Evolutionary conservation across 2,113 vertebrate genomes (phyloP).

Genomic region (Platysteira castanea): DNA sequence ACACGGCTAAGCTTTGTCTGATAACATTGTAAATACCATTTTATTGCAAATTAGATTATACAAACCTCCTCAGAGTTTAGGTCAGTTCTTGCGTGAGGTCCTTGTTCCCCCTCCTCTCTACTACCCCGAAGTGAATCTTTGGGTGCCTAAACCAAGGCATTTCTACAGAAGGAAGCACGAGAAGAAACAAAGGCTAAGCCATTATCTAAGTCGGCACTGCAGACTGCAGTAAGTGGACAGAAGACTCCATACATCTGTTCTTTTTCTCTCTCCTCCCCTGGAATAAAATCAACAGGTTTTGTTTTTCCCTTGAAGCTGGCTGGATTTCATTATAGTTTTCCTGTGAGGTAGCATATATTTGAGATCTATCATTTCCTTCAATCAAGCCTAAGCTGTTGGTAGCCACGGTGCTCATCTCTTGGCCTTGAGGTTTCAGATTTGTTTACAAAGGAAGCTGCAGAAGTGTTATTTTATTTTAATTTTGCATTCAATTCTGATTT

Average conservation of each 20-base stretch:
- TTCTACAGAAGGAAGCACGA: not conserved
- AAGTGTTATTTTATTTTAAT: not conserved
- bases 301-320: not conserved
- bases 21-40: conserved; percentile 66
- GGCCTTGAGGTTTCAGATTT: not conserved
- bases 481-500: not conserved
- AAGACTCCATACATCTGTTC: not conserved
- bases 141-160: not conserved
- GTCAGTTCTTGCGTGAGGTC: conserved; percentile 62
- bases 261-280: not conserved
- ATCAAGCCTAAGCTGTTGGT: not conserved
- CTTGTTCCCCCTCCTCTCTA: not conserved
- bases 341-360: conserved; percentile 5
- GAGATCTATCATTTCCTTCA: not conserved
- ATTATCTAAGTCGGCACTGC: not conserved
- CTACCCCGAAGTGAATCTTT: not conserved
- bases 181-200: not conserved
- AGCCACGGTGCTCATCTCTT: not conserved
- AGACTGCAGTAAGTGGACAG: not conserved
- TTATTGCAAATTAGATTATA: conserved; percentile 70
- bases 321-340: conserved; percentile 43
- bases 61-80: conserved; percentile 56
- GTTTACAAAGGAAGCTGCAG: not conserved
- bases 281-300: conserved; percentile 31
- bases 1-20: conserved; percentile 65